Evolutionary conservation across 2,113 vertebrate genomes (phyloP).

Genomic region (Crotalus tigris): DNA sequence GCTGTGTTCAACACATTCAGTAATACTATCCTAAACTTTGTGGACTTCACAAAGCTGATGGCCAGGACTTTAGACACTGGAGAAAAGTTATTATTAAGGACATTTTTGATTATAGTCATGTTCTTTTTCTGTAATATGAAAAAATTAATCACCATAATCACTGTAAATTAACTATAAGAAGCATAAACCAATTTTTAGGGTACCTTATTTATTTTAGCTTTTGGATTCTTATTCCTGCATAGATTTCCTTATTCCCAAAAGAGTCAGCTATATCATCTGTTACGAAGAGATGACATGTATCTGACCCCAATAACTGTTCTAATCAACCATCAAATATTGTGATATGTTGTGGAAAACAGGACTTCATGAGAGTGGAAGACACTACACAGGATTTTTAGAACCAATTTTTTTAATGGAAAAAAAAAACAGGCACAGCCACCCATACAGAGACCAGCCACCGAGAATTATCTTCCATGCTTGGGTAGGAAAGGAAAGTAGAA

Average conservation of each 20-base stretch:
- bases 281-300: neutral
- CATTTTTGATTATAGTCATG: slow-evolving; percentile 5
- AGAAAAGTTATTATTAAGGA: slow-evolving; percentile 1
- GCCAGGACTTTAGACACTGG: slow-evolving; percentile 1
- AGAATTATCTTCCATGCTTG: neutral
- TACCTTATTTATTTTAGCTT: neutral
- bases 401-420: neutral
- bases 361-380: neutral
- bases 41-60: slow-evolving; percentile 50
- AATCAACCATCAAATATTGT: neutral
- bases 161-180: neutral
- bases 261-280: neutral
- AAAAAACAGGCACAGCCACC: neutral
- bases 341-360: neutral
- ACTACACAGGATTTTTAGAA: neutral
- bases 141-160: neutral
- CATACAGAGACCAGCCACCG: neutral
- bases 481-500: neutral
- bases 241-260: neutral
- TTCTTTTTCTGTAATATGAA: neutral
- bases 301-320: neutral
- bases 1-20: slow-evolving; percentile 6
- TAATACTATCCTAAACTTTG: slow-evolving; percentile 22
- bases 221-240: neutral
- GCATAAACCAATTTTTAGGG: neutral